Percentiles rank a stretch among this genome's conserved stretches.
These are phyloP conservation scores for Acanthacorydalis orientalis DNA, from an alignment of 2,888 invertebrate genomes.

Conservation along the genomic window DNA sequence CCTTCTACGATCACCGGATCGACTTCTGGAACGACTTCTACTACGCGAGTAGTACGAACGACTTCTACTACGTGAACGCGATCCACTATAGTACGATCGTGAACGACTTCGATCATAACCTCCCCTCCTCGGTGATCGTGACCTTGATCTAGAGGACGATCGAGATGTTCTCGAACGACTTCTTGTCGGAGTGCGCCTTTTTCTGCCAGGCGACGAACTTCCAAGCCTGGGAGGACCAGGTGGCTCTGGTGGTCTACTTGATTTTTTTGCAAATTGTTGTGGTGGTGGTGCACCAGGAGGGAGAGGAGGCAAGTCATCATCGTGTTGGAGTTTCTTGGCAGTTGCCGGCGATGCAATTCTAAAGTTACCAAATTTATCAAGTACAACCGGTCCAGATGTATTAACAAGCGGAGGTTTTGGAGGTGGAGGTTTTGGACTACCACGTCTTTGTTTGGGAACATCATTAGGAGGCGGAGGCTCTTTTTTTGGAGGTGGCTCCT, in stretches of 20 bases:
- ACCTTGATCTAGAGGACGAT: constrained; percentile 32
- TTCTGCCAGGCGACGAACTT: constrained; percentile 43
- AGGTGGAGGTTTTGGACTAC: constrained; percentile 18
- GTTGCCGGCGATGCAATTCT: constrained; percentile 35
- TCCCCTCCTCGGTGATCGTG: constrained; percentile 17
- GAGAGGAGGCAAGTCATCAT: constrained; percentile 25
- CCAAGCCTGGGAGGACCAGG: constrained; percentile 30
- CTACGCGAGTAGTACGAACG: constrained; percentile 37
- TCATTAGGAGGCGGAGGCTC: constrained; percentile 20
- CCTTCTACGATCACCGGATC: constrained; percentile 32
- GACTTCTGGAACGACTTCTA: constrained; percentile 38
- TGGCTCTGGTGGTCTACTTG: constrained; percentile 23
- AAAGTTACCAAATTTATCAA: constrained; percentile 59
- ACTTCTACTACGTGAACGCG: constrained; percentile 29
- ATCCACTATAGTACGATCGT: constrained; percentile 42
- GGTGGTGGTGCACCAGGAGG: constrained; percentile 34
- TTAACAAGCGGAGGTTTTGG: constrained; percentile 12
- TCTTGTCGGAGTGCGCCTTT: constrained; percentile 44
- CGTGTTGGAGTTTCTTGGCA: constrained; percentile 26
- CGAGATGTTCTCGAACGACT: constrained; percentile 28
- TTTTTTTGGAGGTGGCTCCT: constrained; percentile 38
- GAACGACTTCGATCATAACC: constrained; percentile 31
- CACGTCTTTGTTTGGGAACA: constrained; percentile 15
- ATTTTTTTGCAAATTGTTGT: constrained; percentile 18
- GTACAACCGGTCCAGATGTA: constrained; percentile 37